Percentiles rank a stretch among this genome's conserved stretches.
Conservation (phyloP, 2,888 invertebrate species). For the Amphipyra berbera region DNA sequence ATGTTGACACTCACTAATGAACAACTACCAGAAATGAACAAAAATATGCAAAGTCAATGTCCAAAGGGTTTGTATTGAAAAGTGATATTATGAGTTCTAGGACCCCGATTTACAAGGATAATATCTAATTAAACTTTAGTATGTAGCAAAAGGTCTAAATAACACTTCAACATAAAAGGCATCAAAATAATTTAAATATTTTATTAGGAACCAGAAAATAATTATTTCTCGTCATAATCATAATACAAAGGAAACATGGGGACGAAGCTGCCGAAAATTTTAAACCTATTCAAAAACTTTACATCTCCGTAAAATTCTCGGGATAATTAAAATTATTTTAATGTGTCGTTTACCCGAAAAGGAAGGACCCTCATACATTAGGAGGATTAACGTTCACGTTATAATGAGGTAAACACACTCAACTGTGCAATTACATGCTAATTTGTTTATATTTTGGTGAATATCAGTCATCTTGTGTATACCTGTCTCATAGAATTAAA, state of each 20-base stretch:
- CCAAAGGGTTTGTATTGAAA: too few relatives aligned
- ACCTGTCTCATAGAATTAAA: constrained; percentile 9
- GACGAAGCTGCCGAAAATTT: constrained; percentile 5
- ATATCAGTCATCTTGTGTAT: constrained; percentile 12
- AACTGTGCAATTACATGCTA: constrained; percentile 37
- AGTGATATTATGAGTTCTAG: too few relatives aligned
- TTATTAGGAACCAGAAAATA: too few relatives aligned
- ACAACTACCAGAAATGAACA: too few relatives aligned
- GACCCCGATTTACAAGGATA: too few relatives aligned
- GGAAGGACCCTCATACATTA: constrained; percentile 63
- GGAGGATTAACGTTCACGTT: constrained; percentile 56
- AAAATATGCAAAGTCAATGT: too few relatives aligned
- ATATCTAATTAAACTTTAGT: too few relatives aligned
- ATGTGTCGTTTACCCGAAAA: constrained; percentile 57
- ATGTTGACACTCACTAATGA: too few relatives aligned
- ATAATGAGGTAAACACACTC: constrained; percentile 51
- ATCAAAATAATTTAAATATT: too few relatives aligned
- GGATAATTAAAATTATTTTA: constrained; percentile 65
- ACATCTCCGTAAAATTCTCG: constrained; percentile 31
- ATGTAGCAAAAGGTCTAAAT: too few relatives aligned
- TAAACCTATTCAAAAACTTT: constrained; percentile 14
- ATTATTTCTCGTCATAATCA: neutral
- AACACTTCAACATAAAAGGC: too few relatives aligned
- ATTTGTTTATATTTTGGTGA: constrained; percentile 37
- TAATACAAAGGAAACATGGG: neutral